Evolutionary conservation across 2,888 invertebrate genomes (phyloP), one percentile per base, ranked within the genome.

Genomic region (Lepidocyrtinus sp.): DNA sequence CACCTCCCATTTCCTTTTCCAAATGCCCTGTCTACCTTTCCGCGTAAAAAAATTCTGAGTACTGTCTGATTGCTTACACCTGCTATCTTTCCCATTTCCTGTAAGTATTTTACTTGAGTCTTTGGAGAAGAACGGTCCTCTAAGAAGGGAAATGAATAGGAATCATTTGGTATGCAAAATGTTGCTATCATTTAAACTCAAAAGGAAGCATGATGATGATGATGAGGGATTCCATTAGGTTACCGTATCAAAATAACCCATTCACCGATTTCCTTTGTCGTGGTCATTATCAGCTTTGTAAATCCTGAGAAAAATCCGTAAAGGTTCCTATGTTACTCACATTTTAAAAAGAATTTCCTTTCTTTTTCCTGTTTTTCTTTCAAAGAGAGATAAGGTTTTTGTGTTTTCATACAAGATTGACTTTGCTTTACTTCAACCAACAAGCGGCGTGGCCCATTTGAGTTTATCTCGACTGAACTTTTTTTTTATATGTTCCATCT

Each of bases 1-100:
- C 46, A 73, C 64, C 62, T 61, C 73, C 73, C 64, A 64, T 73
- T 61, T 64, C 25, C 55, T 46, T 62, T 25, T 36, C 36, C 5
- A 9, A 12, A 12, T 12, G 12, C 12, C 36, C 5, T 36, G 36
- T 22, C 62, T 72, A 62, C 62, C 22, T 25, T 46, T 25, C 73
- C 73, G 50, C 26, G 25, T 73, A 73, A 50, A 50, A 73, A 46
- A 72, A 63, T 36, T 36, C 36, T 12, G 12, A 36, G 36, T 36
- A 12, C 36, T 36, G 5, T 36, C 36, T 36, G 36, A 36, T 36
- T 36, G 36, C 36, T 36, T 36, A 36, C 36, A 36, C 36, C 36
- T 36, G 36, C 36, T 36, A 36, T 36, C 36, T 36, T n/a, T 36
- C 36, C 36, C 36, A 36, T 36, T 36, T 36, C 36, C 36, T 36